These are phyloP conservation scores for Lepas anatifera DNA, from an alignment of 2,888 invertebrate genomes.

Conservation along the genomic window DNA sequence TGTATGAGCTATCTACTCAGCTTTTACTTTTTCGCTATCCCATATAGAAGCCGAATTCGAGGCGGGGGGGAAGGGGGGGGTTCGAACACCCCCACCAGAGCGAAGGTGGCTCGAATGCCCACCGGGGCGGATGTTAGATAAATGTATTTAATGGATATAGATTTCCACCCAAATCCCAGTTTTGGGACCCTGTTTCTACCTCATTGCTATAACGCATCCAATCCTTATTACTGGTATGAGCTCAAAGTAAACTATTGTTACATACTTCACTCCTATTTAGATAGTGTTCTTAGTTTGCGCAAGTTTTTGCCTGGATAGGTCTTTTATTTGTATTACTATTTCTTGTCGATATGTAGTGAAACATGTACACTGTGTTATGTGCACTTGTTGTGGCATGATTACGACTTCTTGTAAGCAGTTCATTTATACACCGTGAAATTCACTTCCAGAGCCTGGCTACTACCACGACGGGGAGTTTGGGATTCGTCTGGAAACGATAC, in stretches of 20 bases:
- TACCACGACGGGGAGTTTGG: slow-evolving; percentile 41
- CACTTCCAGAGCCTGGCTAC: slow-evolving; percentile 36
- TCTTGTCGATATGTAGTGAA: not conserved
- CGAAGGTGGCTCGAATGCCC: no score
- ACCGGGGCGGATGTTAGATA: no score
- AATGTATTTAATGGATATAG: not conserved
- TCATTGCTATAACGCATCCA: not conserved
- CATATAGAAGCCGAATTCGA: no score
- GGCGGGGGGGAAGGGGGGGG: no score
- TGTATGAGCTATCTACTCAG: no score
- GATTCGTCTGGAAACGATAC: slow-evolving; percentile 40
- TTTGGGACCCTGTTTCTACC: not conserved
- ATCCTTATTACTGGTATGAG: no score
- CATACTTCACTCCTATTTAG: no score
- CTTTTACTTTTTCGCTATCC: no score
- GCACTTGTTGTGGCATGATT: not conserved
- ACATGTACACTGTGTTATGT: not conserved
- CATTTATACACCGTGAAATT: not conserved
- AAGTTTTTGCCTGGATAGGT: no score
- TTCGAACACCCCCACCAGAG: no score
- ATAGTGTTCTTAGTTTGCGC: no score
- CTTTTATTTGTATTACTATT: not conserved
- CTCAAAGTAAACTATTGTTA: not conserved
- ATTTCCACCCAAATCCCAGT: not conserved
- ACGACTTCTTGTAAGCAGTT: no score